Conservation (phyloP, 2,113 vertebrate species). For the Macrotus californicus region DNA sequence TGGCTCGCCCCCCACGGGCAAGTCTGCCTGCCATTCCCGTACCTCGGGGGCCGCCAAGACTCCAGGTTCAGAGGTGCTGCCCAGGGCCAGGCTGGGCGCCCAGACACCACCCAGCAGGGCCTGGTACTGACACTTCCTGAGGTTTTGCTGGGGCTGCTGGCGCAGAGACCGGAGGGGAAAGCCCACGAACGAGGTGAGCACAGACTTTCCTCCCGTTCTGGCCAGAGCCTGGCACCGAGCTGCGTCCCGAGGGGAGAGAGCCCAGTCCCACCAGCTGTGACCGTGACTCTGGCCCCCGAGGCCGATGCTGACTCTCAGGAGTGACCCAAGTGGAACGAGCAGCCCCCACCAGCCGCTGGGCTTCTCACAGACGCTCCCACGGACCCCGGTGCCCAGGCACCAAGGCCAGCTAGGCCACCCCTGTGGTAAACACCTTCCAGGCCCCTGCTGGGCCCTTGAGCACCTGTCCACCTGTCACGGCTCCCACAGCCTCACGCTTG, state of each 20-base stretch:
- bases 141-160: not conserved
- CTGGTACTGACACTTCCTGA: not conserved
- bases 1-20: rapidly evolving
- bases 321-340: not conserved
- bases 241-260: not conserved
- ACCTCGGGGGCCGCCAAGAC: rapidly evolving
- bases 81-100: not conserved
- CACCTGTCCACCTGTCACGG: rapidly evolving
- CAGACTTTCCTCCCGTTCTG: not conserved
- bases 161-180: not conserved
- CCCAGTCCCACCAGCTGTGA: rapidly evolving
- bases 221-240: not conserved
- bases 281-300: not conserved
- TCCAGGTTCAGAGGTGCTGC: not conserved
- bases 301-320: not conserved
- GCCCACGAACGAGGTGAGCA: not conserved
- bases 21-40: rapidly evolving
- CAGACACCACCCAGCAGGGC: not conserved
- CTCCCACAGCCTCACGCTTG: rapidly evolving
- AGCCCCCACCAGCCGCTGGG: not conserved
- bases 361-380: not conserved
- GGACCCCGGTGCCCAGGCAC: not conserved
- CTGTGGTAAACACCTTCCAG: not conserved
- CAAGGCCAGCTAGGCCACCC: rapidly evolving
- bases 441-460: not conserved